These are phyloP conservation scores for Artibeus lituratus DNA, from an alignment of 2,797 vertebrate species.

Conservation along the genomic window DNA sequence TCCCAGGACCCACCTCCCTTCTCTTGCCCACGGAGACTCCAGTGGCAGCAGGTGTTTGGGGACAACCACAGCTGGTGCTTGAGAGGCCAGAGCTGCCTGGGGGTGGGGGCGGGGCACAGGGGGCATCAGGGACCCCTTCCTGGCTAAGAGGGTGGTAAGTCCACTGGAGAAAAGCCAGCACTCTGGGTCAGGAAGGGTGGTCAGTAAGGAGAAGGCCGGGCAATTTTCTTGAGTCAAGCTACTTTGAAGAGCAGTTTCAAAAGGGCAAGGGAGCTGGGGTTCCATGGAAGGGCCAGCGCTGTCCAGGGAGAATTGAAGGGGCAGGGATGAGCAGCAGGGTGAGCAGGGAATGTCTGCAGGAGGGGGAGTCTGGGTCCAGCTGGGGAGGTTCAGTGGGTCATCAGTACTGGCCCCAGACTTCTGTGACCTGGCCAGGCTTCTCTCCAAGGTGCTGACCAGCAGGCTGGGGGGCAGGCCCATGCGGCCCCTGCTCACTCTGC, in stretches of 20 bases:
- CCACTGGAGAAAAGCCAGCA: background rate
- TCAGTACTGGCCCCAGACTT: background rate
- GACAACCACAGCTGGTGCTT: background rate
- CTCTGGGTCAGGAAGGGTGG: background rate
- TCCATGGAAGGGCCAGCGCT: background rate
- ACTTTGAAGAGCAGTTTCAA: background rate
- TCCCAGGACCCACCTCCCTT: background rate
- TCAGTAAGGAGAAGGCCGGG: background rate
- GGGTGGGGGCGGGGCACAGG: too few relatives aligned
- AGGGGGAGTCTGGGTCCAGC: background rate
- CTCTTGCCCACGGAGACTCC: background rate
- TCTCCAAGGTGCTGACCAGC: slow-evolving; percentile 68
- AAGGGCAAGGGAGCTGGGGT: background rate
- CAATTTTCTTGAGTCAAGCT: background rate
- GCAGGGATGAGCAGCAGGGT: background rate
- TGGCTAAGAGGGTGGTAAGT: background rate
- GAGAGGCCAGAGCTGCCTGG: background rate
- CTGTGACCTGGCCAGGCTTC: background rate
- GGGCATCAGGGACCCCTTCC: background rate
- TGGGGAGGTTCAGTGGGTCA: background rate
- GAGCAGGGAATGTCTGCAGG: background rate
- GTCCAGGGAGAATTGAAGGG: background rate
- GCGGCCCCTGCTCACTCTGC: background rate
- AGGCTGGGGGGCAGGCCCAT: background rate
- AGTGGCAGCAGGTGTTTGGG: background rate